Evolutionary conservation across 37 sponge, comb jelly and placozoan genomes (phyloP).

Genomic region (Geodia barretti): DNA sequence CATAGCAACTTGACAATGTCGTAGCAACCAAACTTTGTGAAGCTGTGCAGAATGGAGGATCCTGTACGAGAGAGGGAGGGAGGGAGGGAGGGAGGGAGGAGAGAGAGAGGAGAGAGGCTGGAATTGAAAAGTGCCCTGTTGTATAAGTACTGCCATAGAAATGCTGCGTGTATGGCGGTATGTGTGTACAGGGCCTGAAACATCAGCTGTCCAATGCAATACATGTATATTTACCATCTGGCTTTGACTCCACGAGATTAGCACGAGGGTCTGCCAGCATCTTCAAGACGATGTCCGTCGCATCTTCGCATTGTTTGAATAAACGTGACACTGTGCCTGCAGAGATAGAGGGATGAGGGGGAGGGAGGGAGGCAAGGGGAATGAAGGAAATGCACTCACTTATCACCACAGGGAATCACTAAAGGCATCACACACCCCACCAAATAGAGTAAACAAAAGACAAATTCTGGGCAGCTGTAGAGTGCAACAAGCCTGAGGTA

Average conservation of each 20-base stretch:
- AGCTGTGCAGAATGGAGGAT: slow-evolving; percentile 47
- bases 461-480: too few relatives aligned
- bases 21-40: slow-evolving; percentile 52
- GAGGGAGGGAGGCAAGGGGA: too few relatives aligned
- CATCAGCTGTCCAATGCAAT: background rate
- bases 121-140: too few relatives aligned
- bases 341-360: background rate
- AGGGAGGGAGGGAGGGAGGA: background rate
- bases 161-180: background rate
- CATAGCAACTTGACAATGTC: slow-evolving; percentile 52
- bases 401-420: too few relatives aligned
- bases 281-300: slow-evolving; percentile 16
- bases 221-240: background rate
- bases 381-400: too few relatives aligned
- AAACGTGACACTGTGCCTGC: background rate
- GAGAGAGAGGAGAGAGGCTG: background rate
- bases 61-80: slow-evolving; percentile 10
- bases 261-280: background rate
- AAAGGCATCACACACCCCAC: too few relatives aligned
- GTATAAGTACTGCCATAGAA: too few relatives aligned
- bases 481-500: too few relatives aligned
- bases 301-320: slow-evolving; percentile 25
- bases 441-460: too few relatives aligned
- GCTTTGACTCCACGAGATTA: background rate
- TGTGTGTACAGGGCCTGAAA: background rate